Conservation (phyloP, 2,888 invertebrate genomes). For the Blastobasis adustella region DNA sequence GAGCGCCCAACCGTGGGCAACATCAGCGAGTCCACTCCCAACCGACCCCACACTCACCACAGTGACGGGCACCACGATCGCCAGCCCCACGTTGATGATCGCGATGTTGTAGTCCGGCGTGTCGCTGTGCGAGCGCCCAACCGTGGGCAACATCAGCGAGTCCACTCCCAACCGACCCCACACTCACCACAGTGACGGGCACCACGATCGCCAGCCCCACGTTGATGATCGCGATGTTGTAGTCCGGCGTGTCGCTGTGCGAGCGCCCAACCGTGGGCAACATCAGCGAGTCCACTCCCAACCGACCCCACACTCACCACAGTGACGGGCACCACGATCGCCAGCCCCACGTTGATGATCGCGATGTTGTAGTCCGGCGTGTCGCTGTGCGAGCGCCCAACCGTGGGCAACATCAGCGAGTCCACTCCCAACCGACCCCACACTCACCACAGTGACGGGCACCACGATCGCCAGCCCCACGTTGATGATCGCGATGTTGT, state of each 20-base stretch:
- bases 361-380: conserved; percentile 41
- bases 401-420: neutral
- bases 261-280: neutral
- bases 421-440: neutral
- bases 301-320: neutral
- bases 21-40: neutral
- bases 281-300: neutral
- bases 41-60: neutral
- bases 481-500: conserved; percentile 35
- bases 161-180: neutral
- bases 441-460: conserved; percentile 9
- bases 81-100: neutral
- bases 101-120: neutral
- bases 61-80: neutral
- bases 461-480: conserved; percentile 28
- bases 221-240: conserved; percentile 35
- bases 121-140: neutral
- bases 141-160: neutral
- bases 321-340: conserved; percentile 21
- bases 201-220: conserved; percentile 28
- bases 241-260: conserved; percentile 29
- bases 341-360: conserved; percentile 32
- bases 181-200: conserved; percentile 9
- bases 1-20: neutral
- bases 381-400: conserved; percentile 2